Conservation (phyloP, 2,113 vertebrate genomes). For the Athene noctua region DNA sequence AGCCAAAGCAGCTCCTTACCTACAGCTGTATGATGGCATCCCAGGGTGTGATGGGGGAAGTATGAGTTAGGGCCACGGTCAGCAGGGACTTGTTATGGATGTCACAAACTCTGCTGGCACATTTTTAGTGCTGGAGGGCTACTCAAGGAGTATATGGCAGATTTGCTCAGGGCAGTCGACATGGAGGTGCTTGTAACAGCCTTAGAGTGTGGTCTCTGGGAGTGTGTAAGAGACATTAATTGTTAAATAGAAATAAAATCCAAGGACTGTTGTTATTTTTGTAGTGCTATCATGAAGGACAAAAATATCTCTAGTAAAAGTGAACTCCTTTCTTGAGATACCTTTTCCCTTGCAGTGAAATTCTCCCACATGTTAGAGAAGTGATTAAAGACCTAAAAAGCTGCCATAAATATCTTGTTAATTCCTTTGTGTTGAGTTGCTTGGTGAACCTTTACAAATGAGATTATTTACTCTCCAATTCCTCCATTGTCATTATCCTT, state of each 20-base stretch:
- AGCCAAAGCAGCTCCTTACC: background rate
- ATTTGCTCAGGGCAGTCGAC: background rate
- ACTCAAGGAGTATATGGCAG: background rate
- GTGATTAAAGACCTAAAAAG: conserved; percentile 29
- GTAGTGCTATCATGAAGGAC: background rate
- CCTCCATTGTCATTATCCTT: conserved; percentile 56
- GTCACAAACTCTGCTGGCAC: background rate
- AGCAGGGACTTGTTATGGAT: background rate
- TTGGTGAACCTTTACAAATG: conserved; percentile 64
- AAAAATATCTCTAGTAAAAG: background rate
- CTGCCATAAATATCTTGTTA: conserved; percentile 46
- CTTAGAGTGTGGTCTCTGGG: background rate
- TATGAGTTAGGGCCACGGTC: background rate
- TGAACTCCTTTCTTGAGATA: background rate
- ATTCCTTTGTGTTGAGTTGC: conserved; percentile 58
- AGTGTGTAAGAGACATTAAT: background rate
- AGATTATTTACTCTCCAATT: conserved; percentile 62
- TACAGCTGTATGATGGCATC: background rate
- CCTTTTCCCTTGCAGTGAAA: background rate
- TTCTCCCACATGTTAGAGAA: background rate
- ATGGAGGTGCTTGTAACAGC: background rate
- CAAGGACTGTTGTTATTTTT: background rate
- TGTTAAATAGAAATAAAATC: background rate
- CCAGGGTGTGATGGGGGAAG: background rate
- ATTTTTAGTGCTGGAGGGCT: background rate